These are phyloP conservation scores for Agrochola litura DNA, from an alignment of 2,888 invertebrate species.

Conservation along the genomic window DNA sequence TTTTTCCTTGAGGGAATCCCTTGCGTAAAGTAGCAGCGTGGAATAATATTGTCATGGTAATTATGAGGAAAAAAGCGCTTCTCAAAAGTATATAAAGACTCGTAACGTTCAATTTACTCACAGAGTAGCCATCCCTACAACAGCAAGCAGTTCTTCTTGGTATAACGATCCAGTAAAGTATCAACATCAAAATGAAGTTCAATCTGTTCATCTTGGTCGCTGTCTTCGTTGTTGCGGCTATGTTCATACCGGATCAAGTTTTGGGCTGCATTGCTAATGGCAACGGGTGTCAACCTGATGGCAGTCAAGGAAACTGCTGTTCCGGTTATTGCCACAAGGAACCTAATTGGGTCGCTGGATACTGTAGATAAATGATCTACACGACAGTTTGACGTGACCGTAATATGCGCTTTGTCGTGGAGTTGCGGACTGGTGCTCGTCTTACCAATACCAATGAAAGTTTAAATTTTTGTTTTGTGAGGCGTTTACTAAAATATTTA, in stretches of 20 bases:
- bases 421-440: too few species aligned
- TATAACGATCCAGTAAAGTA: neutral
- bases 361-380: neutral
- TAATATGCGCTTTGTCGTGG: neutral
- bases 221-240: constrained; percentile 1
- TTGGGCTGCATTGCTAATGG: constrained; percentile 5
- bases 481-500: neutral
- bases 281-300: constrained; percentile 1
- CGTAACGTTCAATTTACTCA: neutral
- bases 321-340: constrained; percentile 11
- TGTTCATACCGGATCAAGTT: constrained; percentile 11
- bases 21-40: neutral
- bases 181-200: constrained; percentile 4
- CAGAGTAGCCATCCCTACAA: neutral
- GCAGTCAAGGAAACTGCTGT: constrained; percentile 12
- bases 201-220: constrained; percentile 11
- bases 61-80: neutral
- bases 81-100: neutral
- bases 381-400: neutral
- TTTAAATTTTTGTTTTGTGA: neutral
- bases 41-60: neutral
- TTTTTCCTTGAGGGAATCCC: neutral
- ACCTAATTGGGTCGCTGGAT: neutral
- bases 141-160: neutral
- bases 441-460: neutral